Evolutionary conservation across 2,888 invertebrate species (phyloP).

Genomic region (Diarsia mendica): DNA sequence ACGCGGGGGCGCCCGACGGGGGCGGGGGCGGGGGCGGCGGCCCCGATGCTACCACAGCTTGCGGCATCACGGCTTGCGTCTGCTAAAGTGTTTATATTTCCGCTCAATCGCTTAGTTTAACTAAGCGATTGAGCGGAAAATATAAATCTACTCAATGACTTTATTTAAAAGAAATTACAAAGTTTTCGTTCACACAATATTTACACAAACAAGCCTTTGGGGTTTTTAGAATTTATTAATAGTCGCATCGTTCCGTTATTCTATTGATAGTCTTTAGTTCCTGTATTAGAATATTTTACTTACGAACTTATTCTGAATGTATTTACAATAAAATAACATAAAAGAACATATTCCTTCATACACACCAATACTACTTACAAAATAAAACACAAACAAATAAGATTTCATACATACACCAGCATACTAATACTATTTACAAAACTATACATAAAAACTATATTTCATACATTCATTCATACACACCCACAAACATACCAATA

Average conservation of each 20-base stretch:
- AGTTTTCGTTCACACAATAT: neutral
- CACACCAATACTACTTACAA: neutral
- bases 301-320: neutral
- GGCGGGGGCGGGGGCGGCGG: slow-evolving; percentile 56
- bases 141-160: slow-evolving; percentile 9
- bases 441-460: neutral
- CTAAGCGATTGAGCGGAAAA: slow-evolving; percentile 47
- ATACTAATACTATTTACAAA: slow-evolving; percentile 10
- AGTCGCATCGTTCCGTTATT: neutral
- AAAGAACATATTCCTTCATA: neutral
- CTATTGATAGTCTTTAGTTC: neutral
- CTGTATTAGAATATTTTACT: neutral
- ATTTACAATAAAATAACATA: slow-evolving; percentile 23
- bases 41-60: slow-evolving; percentile 19
- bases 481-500: neutral
- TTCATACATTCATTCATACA: neutral
- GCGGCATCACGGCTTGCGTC: slow-evolving; percentile 34
- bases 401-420: neutral
- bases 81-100: slow-evolving; percentile 41
- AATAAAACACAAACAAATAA: neutral
- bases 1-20: slow-evolving; percentile 46
- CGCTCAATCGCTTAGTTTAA: slow-evolving; percentile 39
- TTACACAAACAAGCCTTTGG: slow-evolving; percentile 10
- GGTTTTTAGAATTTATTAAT: neutral
- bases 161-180: slow-evolving; percentile 28